Conservation (phyloP, 2,113 vertebrate species). For the Gadus chalcogrammus region DNA sequence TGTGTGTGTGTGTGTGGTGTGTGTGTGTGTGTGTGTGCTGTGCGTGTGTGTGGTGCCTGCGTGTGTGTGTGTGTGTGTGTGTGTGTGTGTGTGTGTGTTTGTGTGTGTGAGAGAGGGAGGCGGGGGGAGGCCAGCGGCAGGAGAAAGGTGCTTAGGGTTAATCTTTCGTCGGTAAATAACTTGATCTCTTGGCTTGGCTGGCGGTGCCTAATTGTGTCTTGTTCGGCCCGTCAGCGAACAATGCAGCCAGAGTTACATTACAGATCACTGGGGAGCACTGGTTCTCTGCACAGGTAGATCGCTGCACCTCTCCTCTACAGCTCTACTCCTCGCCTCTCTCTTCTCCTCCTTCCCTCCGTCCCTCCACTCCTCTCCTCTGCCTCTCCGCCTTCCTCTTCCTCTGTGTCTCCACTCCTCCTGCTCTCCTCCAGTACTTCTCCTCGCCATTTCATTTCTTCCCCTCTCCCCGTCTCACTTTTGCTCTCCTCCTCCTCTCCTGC, state of each 20-base stretch:
- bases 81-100: too few relatives aligned
- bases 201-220: slow-evolving; percentile 70
- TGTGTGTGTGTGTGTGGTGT: too few relatives aligned
- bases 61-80: too few relatives aligned
- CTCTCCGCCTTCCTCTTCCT: neutral
- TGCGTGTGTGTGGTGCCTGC: too few relatives aligned
- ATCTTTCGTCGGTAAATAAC: slow-evolving; percentile 69
- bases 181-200: slow-evolving; percentile 66
- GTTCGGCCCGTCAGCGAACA: slow-evolving; percentile 79
- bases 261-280: slow-evolving; percentile 79
- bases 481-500: neutral
- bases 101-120: neutral
- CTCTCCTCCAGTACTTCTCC: neutral
- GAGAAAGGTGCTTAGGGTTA: slow-evolving; percentile 38
- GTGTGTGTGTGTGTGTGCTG: too few relatives aligned
- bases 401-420: neutral
- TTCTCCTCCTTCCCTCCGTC: neutral
- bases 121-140: slow-evolving; percentile 1
- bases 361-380: neutral
- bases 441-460: too few relatives aligned
- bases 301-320: slow-evolving; percentile 20
- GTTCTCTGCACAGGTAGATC: slow-evolving; percentile 74
- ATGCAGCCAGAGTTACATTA: slow-evolving; percentile 84
- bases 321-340: slow-evolving; percentile 36
- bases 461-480: neutral